These are phyloP conservation scores for Drosophila nikananu DNA, from an alignment of 1,140 invertebrate genomes.

Conservation along the genomic window DNA sequence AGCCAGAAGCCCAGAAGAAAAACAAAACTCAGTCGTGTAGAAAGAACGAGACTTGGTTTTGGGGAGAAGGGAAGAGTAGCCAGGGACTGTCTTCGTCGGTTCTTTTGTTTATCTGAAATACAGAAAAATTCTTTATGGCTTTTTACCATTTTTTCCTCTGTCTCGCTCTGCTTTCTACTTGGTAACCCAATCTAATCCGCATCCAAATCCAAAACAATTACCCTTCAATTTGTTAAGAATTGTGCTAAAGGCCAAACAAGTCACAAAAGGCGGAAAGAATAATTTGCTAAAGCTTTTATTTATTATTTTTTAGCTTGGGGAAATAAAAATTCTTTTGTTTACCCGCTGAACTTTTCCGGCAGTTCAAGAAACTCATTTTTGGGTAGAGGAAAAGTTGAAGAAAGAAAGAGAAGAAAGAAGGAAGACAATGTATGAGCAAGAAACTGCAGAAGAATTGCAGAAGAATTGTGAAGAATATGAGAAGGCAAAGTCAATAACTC, in stretches of 20 bases:
- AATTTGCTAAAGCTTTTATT: conserved; percentile 36
- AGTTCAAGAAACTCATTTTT: conserved; percentile 39
- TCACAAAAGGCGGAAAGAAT: conserved; percentile 34
- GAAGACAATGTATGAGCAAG: conserved; percentile 1
- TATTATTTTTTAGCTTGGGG: conserved; percentile 25
- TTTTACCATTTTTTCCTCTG: conserved; percentile 24
- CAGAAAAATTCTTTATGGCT: conserved; percentile 44
- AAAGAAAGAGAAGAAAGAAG: conserved; percentile 3
- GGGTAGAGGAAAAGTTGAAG: not conserved
- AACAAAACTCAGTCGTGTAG: conserved; percentile 73
- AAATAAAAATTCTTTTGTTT: conserved; percentile 42
- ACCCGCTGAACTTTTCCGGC: conserved; percentile 23
- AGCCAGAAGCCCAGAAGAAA: conserved; percentile 48
- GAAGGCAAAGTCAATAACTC: not conserved
- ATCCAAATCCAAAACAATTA: conserved; percentile 60
- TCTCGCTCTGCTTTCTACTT: conserved; percentile 39
- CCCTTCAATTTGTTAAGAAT: conserved; percentile 74
- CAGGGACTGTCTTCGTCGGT: conserved; percentile 35
- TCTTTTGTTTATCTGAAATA: conserved; percentile 67
- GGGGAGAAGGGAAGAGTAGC: not conserved
- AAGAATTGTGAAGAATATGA: conserved; percentile 11
- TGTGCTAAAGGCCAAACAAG: conserved; percentile 48
- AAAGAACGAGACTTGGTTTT: conserved; percentile 50
- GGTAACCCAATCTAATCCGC: conserved; percentile 8
- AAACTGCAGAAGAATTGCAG: conserved; percentile 12